Base-by-base conservation (phyloP, 2,797 vertebrate genomes). In the Schizopygopsis pylzovi region DNA sequence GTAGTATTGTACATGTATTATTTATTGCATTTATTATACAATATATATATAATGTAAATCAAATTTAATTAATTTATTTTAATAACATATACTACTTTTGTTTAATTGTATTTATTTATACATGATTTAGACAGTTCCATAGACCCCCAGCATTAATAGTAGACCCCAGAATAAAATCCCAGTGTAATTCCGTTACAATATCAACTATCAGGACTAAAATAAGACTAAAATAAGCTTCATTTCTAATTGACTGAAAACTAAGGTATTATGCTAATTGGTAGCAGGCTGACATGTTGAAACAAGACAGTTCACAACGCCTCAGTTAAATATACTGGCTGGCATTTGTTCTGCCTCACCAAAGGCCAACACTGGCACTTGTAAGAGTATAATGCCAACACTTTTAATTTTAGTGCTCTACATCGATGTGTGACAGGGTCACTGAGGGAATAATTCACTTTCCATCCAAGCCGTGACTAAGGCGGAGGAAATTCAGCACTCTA, bases 261-360 rank as follows among this genome's bases (percentile, higher is more conserved):
- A 68, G 43, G 47, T 52, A 20, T 52, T 41, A 75, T 47, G 79
- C 63, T 54, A 70, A 52, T 81, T 39, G 22, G 20, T 16, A 70
- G 20, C 65, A 70, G 6, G 4, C n/a, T 72, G 37, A 45, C 52
- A 61, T 59, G 67, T 43, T 45, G 39, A 16, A 72, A 81, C 22
- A n/a, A 54, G 45, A 63, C 45, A 63, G 83, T 54, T 71, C 84
- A 61, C 15, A 41, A 71, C 41, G 33, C 81, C 18, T 70, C 54
- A 81, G 67, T 84, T 70, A 78, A 77, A 89, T 85, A 85, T 59
- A 73, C 76, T 70, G 83, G 82, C 54, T 76, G 83, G 79, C 54
- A 76, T 89, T 84, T 41, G 79, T 86, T 86, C 77, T 49, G 25
- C 72, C 67, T 72, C 16, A 25, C 52, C 68, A 59, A 72, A 73